These are phyloP conservation scores for Percina caprodes DNA, from an alignment of 2,113 vertebrate genomes.

Conservation along the genomic window DNA sequence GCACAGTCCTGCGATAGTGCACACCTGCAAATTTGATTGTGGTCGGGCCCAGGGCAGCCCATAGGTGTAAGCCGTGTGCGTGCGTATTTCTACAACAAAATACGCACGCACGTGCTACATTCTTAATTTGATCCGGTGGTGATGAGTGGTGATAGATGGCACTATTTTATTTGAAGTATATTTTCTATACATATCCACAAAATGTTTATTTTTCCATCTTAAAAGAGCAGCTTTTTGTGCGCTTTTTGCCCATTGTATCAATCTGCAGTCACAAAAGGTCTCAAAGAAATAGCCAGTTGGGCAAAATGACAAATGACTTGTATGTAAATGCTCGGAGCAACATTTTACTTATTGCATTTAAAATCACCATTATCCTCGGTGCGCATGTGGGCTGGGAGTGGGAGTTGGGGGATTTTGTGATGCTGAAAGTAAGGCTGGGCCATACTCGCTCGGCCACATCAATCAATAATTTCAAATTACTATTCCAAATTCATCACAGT, in stretches of 20 bases:
- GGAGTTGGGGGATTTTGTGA: slow-evolving; percentile 71
- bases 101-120: not conserved
- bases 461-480: slow-evolving; percentile 95
- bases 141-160: not conserved
- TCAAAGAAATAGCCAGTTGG: slow-evolving; percentile 41
- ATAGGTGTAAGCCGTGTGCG: not conserved
- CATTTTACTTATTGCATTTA: slow-evolving; percentile 83
- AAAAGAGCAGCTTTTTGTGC: slow-evolving; percentile 10
- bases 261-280: slow-evolving; percentile 21
- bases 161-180: slow-evolving; percentile 1
- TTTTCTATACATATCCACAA: not conserved
- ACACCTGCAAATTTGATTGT: slow-evolving; percentile 50
- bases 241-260: slow-evolving; percentile 7
- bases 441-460: slow-evolving; percentile 84
- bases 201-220: not conserved
- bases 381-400: slow-evolving; percentile 76
- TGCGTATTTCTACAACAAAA: not conserved
- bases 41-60: slow-evolving; percentile 18
- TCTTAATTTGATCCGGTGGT: slow-evolving; percentile 7
- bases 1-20: slow-evolving; percentile 48
- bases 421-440: slow-evolving; percentile 81
- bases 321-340: slow-evolving; percentile 78
- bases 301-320: slow-evolving; percentile 78
- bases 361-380: slow-evolving; percentile 84
- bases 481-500: slow-evolving; percentile 94